phyloP scores from a whole-genome alignment of 2,888 invertebrate species.

The Nymphalis c-album region DNA sequence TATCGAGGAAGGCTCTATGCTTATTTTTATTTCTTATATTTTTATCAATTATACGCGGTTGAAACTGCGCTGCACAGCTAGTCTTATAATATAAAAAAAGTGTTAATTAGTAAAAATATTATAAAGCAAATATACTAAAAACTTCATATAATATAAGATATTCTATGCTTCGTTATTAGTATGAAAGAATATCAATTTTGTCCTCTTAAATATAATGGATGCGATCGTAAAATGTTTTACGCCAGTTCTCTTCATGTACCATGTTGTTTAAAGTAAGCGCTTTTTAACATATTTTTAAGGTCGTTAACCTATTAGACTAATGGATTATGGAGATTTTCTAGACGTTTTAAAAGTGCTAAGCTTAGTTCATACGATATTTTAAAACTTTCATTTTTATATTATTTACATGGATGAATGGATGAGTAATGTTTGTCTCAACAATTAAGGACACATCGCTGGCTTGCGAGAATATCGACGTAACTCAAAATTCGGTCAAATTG shows the following conservation, averaged over 20 bases:
- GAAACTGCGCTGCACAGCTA: no score
- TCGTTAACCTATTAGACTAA: conserved; percentile 22
- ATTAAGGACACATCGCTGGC: not conserved
- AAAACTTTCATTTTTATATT: no score
- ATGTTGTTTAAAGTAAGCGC: conserved; percentile 28
- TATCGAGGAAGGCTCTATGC: no score
- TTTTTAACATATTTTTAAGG: conserved; percentile 26
- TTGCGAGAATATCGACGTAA: no score
- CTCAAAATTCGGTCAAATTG: no score
- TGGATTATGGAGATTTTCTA: conserved; percentile 10
- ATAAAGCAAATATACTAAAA: conserved; percentile 10
- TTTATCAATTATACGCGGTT: no score
- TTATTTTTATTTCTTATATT: no score
- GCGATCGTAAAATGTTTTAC: conserved; percentile 54
- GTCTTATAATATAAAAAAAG: no score
- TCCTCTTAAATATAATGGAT: conserved; percentile 57
- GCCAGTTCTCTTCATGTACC: conserved; percentile 34
- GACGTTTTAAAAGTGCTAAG: not conserved
- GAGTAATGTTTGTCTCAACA: not conserved
- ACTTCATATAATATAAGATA: not conserved
- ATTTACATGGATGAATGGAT: no score
- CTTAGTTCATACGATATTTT: not conserved
- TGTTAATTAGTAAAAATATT: no score
- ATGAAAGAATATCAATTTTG: conserved; percentile 53
- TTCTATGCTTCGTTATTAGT: conserved; percentile 27